Evolutionary conservation across 2,797 vertebrate species (phyloP).

Genomic region (Bradypus variegatus): DNA sequence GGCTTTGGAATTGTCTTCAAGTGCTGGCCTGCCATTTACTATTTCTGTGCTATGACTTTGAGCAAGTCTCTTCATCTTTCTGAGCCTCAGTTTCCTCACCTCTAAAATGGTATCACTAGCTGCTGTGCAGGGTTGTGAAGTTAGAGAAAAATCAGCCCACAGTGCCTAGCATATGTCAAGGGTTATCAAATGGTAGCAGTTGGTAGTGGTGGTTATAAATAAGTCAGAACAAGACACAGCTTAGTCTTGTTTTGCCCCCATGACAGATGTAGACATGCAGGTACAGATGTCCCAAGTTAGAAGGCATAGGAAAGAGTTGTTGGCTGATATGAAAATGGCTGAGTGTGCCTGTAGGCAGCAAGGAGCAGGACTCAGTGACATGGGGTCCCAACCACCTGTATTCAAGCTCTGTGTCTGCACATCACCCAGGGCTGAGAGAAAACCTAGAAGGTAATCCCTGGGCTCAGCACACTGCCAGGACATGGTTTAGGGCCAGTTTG

Average conservation of each 20-base stretch:
- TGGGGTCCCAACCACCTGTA: not conserved
- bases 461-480: not conserved
- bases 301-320: not conserved
- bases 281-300: not conserved
- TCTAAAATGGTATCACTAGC: not conserved
- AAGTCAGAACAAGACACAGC: not conserved
- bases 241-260: not conserved
- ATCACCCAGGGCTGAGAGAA: not conserved
- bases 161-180: not conserved
- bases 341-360: not conserved
- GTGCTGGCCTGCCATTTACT: not conserved
- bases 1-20: not conserved
- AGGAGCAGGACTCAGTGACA: too few relatives aligned
- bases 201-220: not conserved
- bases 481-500: not conserved
- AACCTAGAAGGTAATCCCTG: not conserved
- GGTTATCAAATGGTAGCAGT: not conserved
- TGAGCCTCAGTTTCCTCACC: constrained; percentile 29
- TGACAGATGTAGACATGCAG: not conserved
- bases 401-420: not conserved
- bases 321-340: not conserved
- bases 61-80: constrained; percentile 22
- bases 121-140: not conserved
- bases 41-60: not conserved
- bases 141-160: not conserved